Conservation (phyloP, 37 sponge, comb jelly and placozoan genomes). For the Dysidea cf. avara region DNA sequence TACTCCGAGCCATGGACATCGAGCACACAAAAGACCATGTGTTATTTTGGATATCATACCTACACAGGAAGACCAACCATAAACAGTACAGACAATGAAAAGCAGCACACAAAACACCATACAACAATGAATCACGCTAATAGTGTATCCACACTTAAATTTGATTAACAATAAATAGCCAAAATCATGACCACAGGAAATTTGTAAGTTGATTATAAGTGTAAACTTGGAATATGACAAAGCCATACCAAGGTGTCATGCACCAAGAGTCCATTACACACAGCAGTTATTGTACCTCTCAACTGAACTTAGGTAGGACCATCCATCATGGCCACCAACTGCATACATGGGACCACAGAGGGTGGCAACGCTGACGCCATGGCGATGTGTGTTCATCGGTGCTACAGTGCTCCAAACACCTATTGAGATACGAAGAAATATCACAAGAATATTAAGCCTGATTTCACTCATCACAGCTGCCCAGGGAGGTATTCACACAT, state of each 20-base stretch:
- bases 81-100: background rate
- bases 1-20: conserved; percentile 71
- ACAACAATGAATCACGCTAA: background rate
- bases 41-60: conserved; percentile 70
- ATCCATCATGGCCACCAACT: conserved; percentile 83
- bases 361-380: conserved; percentile 73
- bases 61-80: conserved; percentile 20
- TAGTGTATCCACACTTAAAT: background rate
- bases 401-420: conserved; percentile 43
- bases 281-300: conserved; percentile 50
- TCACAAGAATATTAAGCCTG: too few species aligned
- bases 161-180: too few species aligned
- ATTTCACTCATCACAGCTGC: too few species aligned
- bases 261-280: background rate
- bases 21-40: conserved; percentile 68
- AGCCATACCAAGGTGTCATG: background rate
- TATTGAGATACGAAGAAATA: background rate
- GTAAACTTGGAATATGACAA: background rate
- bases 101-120: background rate
- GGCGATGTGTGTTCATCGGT: conserved; percentile 74
- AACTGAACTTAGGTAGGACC: conserved; percentile 76
- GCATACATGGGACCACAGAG: conserved; percentile 80
- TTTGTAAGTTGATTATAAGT: background rate
- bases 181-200: background rate
- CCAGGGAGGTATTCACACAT: too few species aligned